Percentiles rank a stretch among this genome's conserved stretches.
These are phyloP conservation scores for Apostichopus leukothele DNA, from an alignment of 53 echinoderm and acorn worm genomes.

Conservation along the genomic window DNA sequence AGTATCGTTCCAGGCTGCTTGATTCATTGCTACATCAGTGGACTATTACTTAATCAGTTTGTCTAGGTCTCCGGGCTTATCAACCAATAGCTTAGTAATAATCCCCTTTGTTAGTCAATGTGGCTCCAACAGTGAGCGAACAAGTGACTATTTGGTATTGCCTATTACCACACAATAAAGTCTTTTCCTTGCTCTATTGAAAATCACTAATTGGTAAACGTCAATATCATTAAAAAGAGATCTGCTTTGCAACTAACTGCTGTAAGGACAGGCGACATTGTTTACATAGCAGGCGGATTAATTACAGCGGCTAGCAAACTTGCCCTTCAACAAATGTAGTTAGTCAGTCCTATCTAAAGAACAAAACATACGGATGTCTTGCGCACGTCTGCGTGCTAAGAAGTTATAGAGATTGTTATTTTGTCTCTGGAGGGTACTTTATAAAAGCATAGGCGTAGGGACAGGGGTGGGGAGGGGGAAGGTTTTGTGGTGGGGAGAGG, in stretches of 20 bases:
- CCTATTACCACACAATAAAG: not conserved
- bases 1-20: not conserved
- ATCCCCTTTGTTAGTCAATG: not conserved
- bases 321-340: not conserved
- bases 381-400: too few species aligned
- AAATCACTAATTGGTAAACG: not conserved
- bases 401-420: too few species aligned
- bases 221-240: not conserved
- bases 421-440: too few species aligned
- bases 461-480: too few species aligned
- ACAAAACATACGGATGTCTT: too few species aligned
- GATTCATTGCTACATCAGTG: not conserved
- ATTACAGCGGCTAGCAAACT: not conserved
- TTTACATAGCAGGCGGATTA: not conserved
- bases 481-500: too few species aligned
- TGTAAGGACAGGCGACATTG: not conserved
- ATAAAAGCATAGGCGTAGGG: too few species aligned
- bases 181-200: not conserved
- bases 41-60: not conserved
- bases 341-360: too few species aligned
- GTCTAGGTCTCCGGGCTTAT: not conserved
- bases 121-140: not conserved
- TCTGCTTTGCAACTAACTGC: not conserved
- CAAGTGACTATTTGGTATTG: not conserved
- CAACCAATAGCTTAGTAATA: not conserved